Percentiles rank a stretch among this genome's conserved stretches.
phyloP scores from a whole-genome alignment of 2,797 vertebrate species.

The Uromys caudimaculatus region DNA sequence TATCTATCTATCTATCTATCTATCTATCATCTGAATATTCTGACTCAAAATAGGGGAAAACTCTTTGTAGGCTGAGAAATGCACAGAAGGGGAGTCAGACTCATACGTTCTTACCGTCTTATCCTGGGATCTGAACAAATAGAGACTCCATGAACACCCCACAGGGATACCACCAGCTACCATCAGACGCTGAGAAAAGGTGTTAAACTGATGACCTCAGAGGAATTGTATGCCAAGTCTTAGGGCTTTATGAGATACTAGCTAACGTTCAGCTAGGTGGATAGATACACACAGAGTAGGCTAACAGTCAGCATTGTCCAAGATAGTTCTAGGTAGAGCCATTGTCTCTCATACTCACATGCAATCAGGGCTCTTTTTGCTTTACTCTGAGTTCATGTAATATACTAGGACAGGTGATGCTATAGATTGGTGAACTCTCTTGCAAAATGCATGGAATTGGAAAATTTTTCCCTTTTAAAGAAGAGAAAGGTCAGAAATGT shows the following conservation, averaged over 20 bases:
- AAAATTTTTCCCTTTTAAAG: neutral
- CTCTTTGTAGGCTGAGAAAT: neutral
- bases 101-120: neutral
- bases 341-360: neutral
- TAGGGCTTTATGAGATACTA: neutral
- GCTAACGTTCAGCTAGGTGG: neutral
- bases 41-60: conserved; percentile 26
- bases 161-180: neutral
- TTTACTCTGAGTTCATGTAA: neutral
- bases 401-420: neutral
- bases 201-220: neutral
- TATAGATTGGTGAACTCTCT: neutral
- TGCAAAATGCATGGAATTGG: conserved; percentile 5
- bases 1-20: neutral
- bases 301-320: neutral
- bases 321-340: conserved; percentile 12
- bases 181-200: neutral
- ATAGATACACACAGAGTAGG: neutral
- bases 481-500: conserved; percentile 8
- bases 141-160: neutral
- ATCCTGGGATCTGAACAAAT: neutral
- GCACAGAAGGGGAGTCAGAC: conserved; percentile 5
- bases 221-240: neutral
- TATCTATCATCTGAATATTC: conserved; percentile 6
- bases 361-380: neutral